Evolutionary conservation across 2,797 vertebrate species (phyloP), one percentile per base, ranked within the genome.

Genomic region (Sciaenops ocellatus): DNA sequence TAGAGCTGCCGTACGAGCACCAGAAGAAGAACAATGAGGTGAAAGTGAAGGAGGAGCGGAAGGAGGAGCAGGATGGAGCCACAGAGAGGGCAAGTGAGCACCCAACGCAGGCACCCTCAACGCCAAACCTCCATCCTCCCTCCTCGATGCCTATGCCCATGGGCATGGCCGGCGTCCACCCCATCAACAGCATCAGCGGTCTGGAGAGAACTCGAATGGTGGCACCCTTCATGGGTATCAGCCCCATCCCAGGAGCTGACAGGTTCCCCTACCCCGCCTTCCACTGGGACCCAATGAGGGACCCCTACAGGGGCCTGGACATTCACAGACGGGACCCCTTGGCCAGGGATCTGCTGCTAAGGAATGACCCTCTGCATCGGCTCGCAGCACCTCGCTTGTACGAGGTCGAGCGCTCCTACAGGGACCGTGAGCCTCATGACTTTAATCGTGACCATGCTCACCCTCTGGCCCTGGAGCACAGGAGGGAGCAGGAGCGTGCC

Each of bases 281-380:
- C 93, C 98, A 98, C 89, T 99, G 98, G 98, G 98, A 99, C 94
- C 98, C 97, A 6, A 97, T 99, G 94, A 94, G 98, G 91, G 98
- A 99, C 83, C 97, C 97, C 1, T 99, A 98, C 94, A 93, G 98
- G 87, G 96, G 97, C 62, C 94, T 99, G 63, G 98, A 99, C 89
- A 96, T 99, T 73, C 98, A 98, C 87, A 95, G 98, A 51, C 93
- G 98, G 90, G 98, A 99, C 89, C 97, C 97, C 17, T 91, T 99
- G 92, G 95, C 96, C 82, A 94, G 97, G 92, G 98, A 99, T 87
- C 96, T 99, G 72, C 92, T 99, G 89, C 93, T 99, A 56, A 95
- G 98, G 86, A 97, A 95, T 0, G 98, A 99, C 87, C 96, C 97
- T 11, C 95, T 99, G 84, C 98, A 99, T 91, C 96, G 98, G 10